These are phyloP conservation scores for Percopsis omiscomaycus DNA, from an alignment of 2,797 vertebrate genomes.

Conservation along the genomic window DNA sequence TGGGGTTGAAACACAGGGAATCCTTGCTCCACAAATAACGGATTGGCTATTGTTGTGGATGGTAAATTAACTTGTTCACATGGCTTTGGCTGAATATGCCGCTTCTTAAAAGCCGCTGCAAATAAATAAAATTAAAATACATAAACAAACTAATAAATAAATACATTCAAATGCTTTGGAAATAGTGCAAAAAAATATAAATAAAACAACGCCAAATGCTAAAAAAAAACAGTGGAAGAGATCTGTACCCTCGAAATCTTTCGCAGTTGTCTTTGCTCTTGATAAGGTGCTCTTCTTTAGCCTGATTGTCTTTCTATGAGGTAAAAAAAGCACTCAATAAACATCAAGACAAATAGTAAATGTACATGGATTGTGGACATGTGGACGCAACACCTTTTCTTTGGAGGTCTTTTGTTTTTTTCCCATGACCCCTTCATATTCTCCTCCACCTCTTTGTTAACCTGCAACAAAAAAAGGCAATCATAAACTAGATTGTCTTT, in stretches of 20 bases:
- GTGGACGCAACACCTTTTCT: conserved; percentile 3
- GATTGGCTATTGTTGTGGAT: conserved; percentile 5
- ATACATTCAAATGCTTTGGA: neutral
- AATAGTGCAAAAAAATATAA: neutral
- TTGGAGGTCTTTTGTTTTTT: neutral
- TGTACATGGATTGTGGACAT: neutral
- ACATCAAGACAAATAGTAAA: neutral
- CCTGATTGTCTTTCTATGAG: conserved; percentile 6
- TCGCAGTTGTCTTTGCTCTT: conserved; percentile 3
- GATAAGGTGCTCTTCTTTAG: conserved; percentile 4
- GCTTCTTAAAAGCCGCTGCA: conserved; percentile 12
- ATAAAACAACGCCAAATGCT: neutral
- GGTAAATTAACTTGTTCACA: conserved; percentile 6
- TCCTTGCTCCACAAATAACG: conserved; percentile 17
- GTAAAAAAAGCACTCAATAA: neutral
- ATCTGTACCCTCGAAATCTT: conserved; percentile 11
- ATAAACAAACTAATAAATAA: neutral
- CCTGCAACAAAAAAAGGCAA: conserved; percentile 2
- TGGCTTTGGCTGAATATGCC: conserved; percentile 4
- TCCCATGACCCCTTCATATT: conserved; percentile 2
- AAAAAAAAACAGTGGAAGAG: neutral
- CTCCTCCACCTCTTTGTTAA: conserved; percentile 10
- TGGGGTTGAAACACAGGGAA: conserved; percentile 12
- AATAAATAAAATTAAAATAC: conserved; percentile 9
- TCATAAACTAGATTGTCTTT: neutral